phyloP scores from a whole-genome alignment of 92 coral and sea anemone species.

The Metridium senile region DNA sequence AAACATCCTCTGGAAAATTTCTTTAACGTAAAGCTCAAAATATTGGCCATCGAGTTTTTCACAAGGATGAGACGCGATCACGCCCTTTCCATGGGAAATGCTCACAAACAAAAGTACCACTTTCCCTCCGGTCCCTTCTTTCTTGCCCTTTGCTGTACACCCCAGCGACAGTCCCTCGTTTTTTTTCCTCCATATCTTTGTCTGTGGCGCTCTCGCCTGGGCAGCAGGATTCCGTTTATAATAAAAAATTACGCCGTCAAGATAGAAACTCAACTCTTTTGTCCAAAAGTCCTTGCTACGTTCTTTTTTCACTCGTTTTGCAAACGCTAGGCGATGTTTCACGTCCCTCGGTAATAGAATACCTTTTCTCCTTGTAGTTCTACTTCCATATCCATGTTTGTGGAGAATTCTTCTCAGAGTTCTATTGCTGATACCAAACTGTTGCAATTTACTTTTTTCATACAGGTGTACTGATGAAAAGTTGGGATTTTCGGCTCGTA shows the following conservation, averaged over 20 bases:
- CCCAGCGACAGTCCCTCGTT: slow-evolving; percentile 29
- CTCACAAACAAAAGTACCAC: slow-evolving; percentile 33
- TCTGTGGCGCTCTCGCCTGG: slow-evolving; percentile 41
- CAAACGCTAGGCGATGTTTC: slow-evolving; percentile 32
- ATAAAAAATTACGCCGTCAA: slow-evolving; percentile 34
- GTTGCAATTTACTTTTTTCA: not conserved
- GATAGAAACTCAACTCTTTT: slow-evolving; percentile 23
- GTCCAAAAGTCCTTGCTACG: slow-evolving; percentile 30
- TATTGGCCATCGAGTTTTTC: slow-evolving; percentile 37
- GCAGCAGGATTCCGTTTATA: slow-evolving; percentile 33
- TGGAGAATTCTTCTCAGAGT: slow-evolving; percentile 34
- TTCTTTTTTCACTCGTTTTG: slow-evolving; percentile 21
- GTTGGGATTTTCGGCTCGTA: slow-evolving; percentile 19
- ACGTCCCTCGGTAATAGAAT: slow-evolving; percentile 27
- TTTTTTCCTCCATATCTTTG: slow-evolving; percentile 20
- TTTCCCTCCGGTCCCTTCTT: slow-evolving; percentile 50
- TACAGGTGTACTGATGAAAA: slow-evolving; percentile 32
- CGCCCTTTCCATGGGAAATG: slow-evolving; percentile 30
- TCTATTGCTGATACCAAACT: slow-evolving; percentile 7
- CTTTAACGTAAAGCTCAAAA: slow-evolving; percentile 12
- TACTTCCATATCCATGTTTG: slow-evolving; percentile 23
- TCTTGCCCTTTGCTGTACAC: slow-evolving; percentile 47
- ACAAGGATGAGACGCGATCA: slow-evolving; percentile 27
- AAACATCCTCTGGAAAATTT: not conserved
- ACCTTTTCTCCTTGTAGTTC: slow-evolving; percentile 37